These are phyloP conservation scores for Chrysolina americana DNA, from an alignment of 2,888 invertebrate genomes.

Conservation along the genomic window DNA sequence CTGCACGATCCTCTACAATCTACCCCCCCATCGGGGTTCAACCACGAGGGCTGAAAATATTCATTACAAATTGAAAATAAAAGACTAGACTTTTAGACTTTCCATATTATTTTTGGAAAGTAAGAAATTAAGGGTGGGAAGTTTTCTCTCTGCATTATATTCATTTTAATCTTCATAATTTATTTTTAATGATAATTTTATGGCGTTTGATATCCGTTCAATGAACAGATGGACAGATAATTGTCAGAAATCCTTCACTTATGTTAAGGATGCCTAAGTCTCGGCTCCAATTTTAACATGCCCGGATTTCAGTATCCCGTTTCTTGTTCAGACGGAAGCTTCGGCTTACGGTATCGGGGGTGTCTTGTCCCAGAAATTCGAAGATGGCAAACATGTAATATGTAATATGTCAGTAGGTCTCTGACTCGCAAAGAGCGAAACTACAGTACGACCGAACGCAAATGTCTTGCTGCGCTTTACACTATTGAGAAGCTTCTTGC, in stretches of 20 bases:
- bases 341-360: constrained; percentile 29
- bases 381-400: constrained; percentile 47
- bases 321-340: constrained; percentile 52
- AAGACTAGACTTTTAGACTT: no score
- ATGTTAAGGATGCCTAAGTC: constrained; percentile 47
- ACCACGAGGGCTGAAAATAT: no score
- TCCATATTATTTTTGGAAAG: no score
- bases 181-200: no score
- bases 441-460: constrained; percentile 42
- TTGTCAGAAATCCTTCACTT: constrained; percentile 34
- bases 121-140: no score
- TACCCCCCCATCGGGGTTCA: no score
- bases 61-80: no score
- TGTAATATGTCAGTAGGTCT: constrained; percentile 42
- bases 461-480: constrained; percentile 45
- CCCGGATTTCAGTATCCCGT: constrained; percentile 43
- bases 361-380: constrained; percentile 34
- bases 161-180: no score
- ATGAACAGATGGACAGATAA: constrained; percentile 40
- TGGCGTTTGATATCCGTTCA: no score
- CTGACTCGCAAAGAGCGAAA: constrained; percentile 45
- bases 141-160: no score
- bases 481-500: constrained; percentile 47
- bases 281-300: no score
- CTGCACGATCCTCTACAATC: no score